phyloP scores from a whole-genome alignment of 2,797 vertebrate species.

The Scolopax bukidnonensis region DNA sequence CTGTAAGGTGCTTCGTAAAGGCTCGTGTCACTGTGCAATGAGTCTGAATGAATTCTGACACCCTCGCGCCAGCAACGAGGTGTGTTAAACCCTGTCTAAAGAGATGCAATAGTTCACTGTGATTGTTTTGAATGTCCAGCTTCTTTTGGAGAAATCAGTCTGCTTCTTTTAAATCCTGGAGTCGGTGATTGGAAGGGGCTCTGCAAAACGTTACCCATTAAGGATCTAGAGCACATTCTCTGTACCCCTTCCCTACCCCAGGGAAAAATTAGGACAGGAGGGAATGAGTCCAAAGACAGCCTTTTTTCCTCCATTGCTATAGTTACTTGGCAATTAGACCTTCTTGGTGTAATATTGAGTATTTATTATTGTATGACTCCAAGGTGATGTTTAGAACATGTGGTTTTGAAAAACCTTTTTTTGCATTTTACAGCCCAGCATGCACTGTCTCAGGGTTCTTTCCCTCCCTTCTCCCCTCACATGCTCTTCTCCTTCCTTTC shows the following conservation, averaged over 20 bases:
- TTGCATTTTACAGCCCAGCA: background rate
- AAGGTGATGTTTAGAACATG: constrained; percentile 46
- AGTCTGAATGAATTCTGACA: background rate
- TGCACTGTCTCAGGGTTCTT: background rate
- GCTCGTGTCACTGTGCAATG: background rate
- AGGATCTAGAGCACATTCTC: constrained; percentile 63
- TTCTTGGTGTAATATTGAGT: background rate
- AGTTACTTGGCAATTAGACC: constrained; percentile 51
- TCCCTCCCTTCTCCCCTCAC: background rate
- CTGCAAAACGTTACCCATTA: constrained; percentile 58
- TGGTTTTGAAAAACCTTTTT: background rate
- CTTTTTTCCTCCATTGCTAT: constrained; percentile 46
- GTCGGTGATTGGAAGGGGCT: constrained; percentile 52
- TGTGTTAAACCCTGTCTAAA: background rate
- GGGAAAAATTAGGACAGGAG: constrained; percentile 56
- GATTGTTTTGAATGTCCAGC: background rate
- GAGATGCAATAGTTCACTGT: constrained; percentile 24
- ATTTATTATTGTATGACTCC: constrained; percentile 52
- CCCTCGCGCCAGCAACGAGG: background rate
- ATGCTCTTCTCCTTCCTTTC: constrained; percentile 16
- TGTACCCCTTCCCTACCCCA: constrained; percentile 40
- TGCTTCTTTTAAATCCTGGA: constrained; percentile 48
- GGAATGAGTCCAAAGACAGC: constrained; percentile 28
- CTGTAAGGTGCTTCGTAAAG: background rate
- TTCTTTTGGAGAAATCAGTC: constrained; percentile 31